A percentile compares a stretch with the other conserved stretches of the same genome.
These are phyloP conservation scores for crab-eating macaque (Macaca fascicularis) DNA, from an alignment of 2,113 vertebrate species.

Conservation along the genomic window DNA sequence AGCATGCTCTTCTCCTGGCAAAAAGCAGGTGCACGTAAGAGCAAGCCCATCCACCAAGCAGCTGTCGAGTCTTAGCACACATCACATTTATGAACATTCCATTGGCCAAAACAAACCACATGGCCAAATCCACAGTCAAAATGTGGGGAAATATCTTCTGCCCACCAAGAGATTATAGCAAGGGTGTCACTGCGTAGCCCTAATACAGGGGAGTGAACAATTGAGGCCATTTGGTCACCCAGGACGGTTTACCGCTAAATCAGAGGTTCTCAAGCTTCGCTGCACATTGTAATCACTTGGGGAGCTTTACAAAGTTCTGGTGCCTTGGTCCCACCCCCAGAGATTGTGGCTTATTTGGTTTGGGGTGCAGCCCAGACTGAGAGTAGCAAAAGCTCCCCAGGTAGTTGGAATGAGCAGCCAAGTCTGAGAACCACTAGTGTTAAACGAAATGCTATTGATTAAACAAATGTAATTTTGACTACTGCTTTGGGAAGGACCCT, in stretches of 20 bases:
- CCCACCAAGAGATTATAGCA: neutral
- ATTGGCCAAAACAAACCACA: neutral
- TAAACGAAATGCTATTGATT: neutral
- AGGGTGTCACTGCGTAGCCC: neutral
- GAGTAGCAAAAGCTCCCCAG: neutral
- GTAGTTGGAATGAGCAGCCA: neutral
- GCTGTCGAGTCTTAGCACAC: neutral
- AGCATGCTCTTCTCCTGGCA: neutral
- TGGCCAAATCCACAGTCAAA: neutral
- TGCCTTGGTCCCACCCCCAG: neutral
- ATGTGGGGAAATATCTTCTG: neutral
- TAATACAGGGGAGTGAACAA: neutral
- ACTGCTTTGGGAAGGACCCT: neutral
- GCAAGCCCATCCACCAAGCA: neutral
- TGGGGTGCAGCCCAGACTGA: constrained; percentile 4
- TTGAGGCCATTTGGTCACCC: neutral
- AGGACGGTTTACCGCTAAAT: neutral
- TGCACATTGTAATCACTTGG: neutral
- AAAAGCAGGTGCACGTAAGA: neutral
- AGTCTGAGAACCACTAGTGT: neutral
- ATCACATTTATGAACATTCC: neutral
- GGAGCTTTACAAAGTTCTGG: neutral
- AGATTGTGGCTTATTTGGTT: constrained; percentile 6
- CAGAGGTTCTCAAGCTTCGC: neutral
- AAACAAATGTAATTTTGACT: constrained; percentile 23